These are phyloP conservation scores for Panzeria rudis DNA, from an alignment of 2,888 invertebrate genomes.

Conservation along the genomic window DNA sequence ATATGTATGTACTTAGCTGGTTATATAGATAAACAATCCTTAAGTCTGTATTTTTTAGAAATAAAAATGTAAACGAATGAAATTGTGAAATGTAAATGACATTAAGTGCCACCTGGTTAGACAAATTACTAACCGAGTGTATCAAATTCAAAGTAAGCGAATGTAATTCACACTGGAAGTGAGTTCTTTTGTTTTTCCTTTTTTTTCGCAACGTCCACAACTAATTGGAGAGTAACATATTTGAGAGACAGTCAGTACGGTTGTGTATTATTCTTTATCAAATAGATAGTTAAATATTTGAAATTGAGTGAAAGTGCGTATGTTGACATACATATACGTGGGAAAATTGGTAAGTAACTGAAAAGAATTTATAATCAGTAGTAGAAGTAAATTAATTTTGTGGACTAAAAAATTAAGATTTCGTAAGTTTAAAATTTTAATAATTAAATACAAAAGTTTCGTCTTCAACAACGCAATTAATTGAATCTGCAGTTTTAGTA, in stretches of 20 bases:
- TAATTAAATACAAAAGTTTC: too few species aligned
- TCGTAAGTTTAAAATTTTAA: too few species aligned
- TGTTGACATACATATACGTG: not conserved
- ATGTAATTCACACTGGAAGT: not conserved
- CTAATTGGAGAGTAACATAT: constrained; percentile 24
- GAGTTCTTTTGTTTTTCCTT: not conserved
- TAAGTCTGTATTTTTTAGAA: not conserved
- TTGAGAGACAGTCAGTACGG: not conserved
- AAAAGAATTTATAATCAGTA: not conserved
- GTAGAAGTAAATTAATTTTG: too few species aligned
- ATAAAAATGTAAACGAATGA: not conserved
- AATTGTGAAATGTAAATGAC: constrained; percentile 50
- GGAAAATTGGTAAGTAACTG: constrained; percentile 8
- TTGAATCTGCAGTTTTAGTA: too few species aligned
- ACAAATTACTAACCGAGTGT: constrained; percentile 17
- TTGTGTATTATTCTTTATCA: constrained; percentile 6
- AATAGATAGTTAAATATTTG: constrained; percentile 20
- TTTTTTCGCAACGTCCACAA: not conserved
- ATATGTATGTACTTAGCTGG: too few species aligned
- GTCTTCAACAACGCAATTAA: too few species aligned
- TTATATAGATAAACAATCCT: not conserved
- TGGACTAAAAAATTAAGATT: too few species aligned
- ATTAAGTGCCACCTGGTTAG: constrained; percentile 42
- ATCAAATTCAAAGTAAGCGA: not conserved
- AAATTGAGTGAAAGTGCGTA: constrained; percentile 30